Evolutionary conservation across 2,888 invertebrate species (phyloP).

Genomic region (Coenonympha glycerion): DNA sequence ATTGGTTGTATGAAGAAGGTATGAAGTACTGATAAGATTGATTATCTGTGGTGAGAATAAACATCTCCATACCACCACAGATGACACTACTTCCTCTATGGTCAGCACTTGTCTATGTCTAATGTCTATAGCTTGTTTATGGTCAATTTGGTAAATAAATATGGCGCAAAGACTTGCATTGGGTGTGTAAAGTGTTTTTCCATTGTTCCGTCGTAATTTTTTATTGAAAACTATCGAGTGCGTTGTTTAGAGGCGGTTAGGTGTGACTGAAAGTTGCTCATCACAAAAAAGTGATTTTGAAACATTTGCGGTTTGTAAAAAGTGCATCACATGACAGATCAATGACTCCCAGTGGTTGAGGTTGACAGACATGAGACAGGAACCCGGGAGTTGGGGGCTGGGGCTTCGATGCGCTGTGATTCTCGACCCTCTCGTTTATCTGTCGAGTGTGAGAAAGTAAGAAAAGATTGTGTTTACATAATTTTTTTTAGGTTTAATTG

Average conservation of each 20-base stretch:
- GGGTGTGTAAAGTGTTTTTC: slow-evolving; percentile 37
- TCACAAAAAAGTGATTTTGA: slow-evolving; percentile 2
- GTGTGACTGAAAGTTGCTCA: background rate
- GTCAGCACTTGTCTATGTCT: too few species aligned
- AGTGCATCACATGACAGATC: slow-evolving; percentile 52
- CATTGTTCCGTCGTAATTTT: background rate
- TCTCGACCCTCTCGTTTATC: slow-evolving; percentile 48
- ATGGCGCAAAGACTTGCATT: slow-evolving; percentile 47
- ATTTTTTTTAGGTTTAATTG: slow-evolving; percentile 41
- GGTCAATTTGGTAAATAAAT: slow-evolving; percentile 65
- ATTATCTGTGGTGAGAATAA: too few species aligned
- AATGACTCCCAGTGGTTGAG: slow-evolving; percentile 58
- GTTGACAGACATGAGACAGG: slow-evolving; percentile 53
- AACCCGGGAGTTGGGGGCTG: slow-evolving; percentile 46
- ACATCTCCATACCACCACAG: too few species aligned
- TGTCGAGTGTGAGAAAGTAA: slow-evolving; percentile 53
- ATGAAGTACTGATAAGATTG: too few species aligned
- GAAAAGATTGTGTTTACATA: slow-evolving; percentile 41
- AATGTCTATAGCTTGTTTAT: too few species aligned
- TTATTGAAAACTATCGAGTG: background rate
- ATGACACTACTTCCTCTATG: too few species aligned
- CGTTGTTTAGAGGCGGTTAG: background rate
- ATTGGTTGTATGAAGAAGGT: too few species aligned
- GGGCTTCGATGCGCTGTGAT: slow-evolving; percentile 45
- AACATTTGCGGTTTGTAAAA: slow-evolving; percentile 11